Evolutionary conservation across 2,797 vertebrate genomes (phyloP).

Genomic region (Phrynocephalus vlangalii): DNA sequence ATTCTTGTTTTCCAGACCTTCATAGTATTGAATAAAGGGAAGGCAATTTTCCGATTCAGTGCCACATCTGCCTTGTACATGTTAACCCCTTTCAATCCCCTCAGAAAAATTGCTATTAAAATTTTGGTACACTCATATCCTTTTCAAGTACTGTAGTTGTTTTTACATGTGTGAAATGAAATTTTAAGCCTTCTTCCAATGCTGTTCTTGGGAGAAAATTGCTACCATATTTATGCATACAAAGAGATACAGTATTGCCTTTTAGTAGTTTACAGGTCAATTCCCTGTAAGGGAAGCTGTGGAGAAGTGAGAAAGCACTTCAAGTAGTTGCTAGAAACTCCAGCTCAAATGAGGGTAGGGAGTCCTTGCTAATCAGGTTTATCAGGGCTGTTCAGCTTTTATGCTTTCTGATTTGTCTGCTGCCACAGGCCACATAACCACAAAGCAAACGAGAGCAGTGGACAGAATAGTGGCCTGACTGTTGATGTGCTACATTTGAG

Average conservation of each 20-base stretch:
- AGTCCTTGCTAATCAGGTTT: no score
- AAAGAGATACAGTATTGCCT: background rate
- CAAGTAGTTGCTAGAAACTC: no score
- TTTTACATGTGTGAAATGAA: conserved; percentile 22
- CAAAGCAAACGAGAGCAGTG: no score
- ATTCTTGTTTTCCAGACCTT: conserved; percentile 86
- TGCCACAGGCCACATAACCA: no score
- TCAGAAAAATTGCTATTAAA: conserved; percentile 96
- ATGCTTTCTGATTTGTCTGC: no score
- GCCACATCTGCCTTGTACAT: conserved; percentile 95
- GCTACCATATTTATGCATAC: background rate
- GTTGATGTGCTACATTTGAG: background rate
- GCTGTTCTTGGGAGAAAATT: conserved; percentile 36
- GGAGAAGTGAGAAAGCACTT: background rate
- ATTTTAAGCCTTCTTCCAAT: background rate
- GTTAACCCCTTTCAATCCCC: conserved; percentile 93
- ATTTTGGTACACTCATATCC: conserved; percentile 99
- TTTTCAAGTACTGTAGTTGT: conserved; percentile 75
- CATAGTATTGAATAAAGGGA: conserved; percentile 96
- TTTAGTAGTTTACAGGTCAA: background rate
- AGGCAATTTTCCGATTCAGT: conserved; percentile 96
- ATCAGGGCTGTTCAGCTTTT: no score
- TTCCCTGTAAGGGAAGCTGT: background rate
- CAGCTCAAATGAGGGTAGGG: no score
- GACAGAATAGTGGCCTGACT: no score